A percentile compares a stretch with the other conserved stretches of the same genome.
phyloP scores from a whole-genome alignment of 2,113 vertebrate species.

The Anser cygnoides region DNA sequence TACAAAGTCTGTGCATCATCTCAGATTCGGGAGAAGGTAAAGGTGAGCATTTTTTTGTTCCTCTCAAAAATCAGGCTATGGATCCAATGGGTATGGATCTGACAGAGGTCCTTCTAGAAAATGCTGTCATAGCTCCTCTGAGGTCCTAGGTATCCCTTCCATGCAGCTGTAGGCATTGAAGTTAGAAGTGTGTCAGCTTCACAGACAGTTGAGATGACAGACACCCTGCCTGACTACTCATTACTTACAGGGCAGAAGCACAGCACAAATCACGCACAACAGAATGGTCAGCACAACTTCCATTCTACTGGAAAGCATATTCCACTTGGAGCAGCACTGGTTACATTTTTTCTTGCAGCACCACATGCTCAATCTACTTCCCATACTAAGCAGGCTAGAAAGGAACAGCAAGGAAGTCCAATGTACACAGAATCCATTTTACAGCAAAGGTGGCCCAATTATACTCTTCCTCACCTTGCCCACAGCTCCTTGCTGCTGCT shows the following conservation, averaged over 20 bases:
- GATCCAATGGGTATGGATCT: background rate
- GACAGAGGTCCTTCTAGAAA: background rate
- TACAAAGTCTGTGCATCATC: background rate
- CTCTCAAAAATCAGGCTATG: background rate
- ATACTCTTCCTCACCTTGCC: background rate
- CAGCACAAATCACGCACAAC: rapidly evolving
- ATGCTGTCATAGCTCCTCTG: background rate
- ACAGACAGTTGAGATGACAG: background rate
- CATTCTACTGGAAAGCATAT: background rate
- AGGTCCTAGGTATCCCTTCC: background rate
- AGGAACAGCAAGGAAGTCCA: background rate
- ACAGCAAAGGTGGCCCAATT: background rate
- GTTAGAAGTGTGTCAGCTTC: background rate
- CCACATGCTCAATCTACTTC: background rate
- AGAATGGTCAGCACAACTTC: background rate
- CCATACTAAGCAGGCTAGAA: background rate
- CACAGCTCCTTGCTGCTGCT: background rate
- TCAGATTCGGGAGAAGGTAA: background rate
- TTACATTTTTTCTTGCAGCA: background rate
- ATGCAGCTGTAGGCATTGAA: background rate
- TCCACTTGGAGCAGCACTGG: background rate
- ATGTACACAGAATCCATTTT: background rate
- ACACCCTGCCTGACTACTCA: background rate
- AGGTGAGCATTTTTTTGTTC: background rate
- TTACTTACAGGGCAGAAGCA: background rate